These are phyloP conservation scores for Anthophora plumipes DNA, from an alignment of 2,888 invertebrate species.

Conservation along the genomic window DNA sequence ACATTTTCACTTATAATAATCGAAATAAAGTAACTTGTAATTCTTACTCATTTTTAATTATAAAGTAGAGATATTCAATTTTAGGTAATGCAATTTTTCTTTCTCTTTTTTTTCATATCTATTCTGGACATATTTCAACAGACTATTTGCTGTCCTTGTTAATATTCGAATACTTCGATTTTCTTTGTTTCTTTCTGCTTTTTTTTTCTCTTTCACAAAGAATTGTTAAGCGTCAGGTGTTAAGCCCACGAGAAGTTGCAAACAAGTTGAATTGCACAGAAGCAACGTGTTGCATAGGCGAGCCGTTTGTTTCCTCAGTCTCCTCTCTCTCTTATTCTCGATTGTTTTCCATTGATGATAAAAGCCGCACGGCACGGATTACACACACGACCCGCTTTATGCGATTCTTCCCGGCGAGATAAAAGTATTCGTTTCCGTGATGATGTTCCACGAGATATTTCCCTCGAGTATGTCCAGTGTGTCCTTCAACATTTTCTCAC, in stretches of 20 bases:
- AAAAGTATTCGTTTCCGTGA: conserved; percentile 66
- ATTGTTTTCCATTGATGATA: conserved; percentile 67
- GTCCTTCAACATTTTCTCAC: conserved; percentile 70
- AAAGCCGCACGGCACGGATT: conserved; percentile 60
- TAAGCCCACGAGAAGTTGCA: background rate
- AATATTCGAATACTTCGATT: background rate
- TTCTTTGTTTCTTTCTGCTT: background rate
- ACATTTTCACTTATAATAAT: too few relatives aligned
- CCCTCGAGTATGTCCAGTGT: conserved; percentile 42
- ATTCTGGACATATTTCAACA: too few relatives aligned
- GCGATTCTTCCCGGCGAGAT: conserved; percentile 65
- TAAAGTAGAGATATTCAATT: too few relatives aligned
- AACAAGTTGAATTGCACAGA: background rate
- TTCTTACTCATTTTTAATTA: too few relatives aligned
- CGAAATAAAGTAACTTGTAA: too few relatives aligned
- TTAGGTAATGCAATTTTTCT: too few relatives aligned
- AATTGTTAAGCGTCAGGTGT: background rate
- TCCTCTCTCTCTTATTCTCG: conserved; percentile 54
- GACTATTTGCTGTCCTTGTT: too few relatives aligned
- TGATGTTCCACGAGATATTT: conserved; percentile 70
- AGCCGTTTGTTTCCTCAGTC: conserved; percentile 42
- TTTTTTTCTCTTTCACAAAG: background rate
- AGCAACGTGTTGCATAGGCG: conserved; percentile 20
- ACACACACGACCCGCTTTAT: conserved; percentile 61
- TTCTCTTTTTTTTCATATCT: too few relatives aligned